Evolutionary conservation across 2,113 vertebrate genomes (phyloP).

Genomic region (Phrynosoma blainvillii): DNA sequence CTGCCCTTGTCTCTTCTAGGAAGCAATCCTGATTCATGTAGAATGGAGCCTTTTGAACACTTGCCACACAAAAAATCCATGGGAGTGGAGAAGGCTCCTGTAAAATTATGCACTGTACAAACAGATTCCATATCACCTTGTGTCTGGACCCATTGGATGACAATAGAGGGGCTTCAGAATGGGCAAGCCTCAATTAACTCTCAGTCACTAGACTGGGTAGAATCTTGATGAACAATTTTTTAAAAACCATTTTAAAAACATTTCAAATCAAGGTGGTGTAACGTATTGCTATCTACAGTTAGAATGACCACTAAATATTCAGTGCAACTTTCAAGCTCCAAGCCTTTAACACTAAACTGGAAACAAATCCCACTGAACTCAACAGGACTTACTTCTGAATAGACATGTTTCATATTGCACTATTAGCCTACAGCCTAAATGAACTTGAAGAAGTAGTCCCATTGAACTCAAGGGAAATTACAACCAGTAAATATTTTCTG

Average conservation of each 20-base stretch:
- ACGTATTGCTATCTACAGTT: neutral
- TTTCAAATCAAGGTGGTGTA: neutral
- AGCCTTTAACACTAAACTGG: neutral
- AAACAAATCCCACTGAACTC: neutral
- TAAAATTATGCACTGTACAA: neutral
- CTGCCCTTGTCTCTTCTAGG: neutral
- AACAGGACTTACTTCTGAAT: neutral
- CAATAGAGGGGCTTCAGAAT: neutral
- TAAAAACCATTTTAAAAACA: neutral
- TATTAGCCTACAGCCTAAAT: neutral
- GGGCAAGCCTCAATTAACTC: neutral
- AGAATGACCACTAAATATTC: neutral
- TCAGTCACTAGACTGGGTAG: neutral
- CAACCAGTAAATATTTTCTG: neutral
- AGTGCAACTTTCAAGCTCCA: neutral
- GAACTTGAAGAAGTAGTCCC: neutral
- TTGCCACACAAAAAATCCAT: neutral
- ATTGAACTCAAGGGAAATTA: neutral
- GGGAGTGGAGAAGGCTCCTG: neutral
- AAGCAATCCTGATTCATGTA: neutral
- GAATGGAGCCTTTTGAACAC: neutral
- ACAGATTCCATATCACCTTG: neutral
- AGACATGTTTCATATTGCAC: neutral
- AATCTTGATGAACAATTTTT: neutral
- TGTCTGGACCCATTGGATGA: neutral